phyloP scores from a whole-genome alignment of 2,113 vertebrate species.

The Cairina moschata region DNA sequence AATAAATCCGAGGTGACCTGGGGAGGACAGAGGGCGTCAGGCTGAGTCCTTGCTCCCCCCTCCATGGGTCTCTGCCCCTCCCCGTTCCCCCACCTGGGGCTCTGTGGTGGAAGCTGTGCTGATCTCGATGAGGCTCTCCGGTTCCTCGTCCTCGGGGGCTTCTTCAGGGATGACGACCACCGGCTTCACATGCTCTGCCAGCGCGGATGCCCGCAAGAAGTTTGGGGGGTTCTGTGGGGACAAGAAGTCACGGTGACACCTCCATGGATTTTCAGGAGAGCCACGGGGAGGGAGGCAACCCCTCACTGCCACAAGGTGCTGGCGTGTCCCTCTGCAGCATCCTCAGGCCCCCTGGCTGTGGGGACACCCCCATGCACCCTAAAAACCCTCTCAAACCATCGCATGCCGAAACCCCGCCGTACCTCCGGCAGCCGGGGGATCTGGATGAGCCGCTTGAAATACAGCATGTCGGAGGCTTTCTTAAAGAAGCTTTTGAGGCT shows the following conservation, averaged over 20 bases:
- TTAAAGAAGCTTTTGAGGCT: conserved; percentile 97
- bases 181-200: conserved; percentile 95
- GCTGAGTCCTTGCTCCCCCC: neutral
- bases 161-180: conserved; percentile 94
- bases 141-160: conserved; percentile 89
- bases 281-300: neutral
- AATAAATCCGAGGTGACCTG: conserved; percentile 87
- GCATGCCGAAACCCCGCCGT: neutral
- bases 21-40: neutral
- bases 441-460: conserved; percentile 98
- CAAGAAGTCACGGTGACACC: neutral
- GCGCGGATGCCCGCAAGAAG: conserved; percentile 91
- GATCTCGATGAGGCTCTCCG: conserved; percentile 91
- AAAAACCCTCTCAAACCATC: neutral
- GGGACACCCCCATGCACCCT: neutral
- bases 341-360: neutral
- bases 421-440: conserved; percentile 95
- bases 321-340: fast-evolving
- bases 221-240: conserved; percentile 85
- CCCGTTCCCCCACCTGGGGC: conserved; percentile 44
- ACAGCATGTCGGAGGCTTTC: conserved; percentile 93
- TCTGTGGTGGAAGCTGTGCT: conserved; percentile 69
- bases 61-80: fast-evolving
- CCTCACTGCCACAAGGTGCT: neutral
- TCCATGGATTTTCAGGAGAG: fast-evolving